These are phyloP conservation scores for Megastigmus dorsalis DNA, from an alignment of 2,888 invertebrate species.

Conservation along the genomic window DNA sequence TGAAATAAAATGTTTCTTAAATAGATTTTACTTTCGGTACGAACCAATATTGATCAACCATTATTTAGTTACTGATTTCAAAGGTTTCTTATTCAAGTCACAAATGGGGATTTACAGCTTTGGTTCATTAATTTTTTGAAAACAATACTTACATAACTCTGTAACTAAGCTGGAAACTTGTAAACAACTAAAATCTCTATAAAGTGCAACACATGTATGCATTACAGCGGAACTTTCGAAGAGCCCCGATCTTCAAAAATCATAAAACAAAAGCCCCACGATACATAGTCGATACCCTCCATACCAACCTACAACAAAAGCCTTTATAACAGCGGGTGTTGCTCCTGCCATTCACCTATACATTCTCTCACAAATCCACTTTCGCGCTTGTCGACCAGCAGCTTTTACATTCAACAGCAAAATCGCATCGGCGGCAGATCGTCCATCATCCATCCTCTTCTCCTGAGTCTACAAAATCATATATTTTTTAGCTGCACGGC, in stretches of 20 bases:
- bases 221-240: too few species aligned
- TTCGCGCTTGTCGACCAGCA: background rate
- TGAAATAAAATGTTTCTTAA: too few species aligned
- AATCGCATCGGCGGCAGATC: background rate
- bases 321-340: background rate
- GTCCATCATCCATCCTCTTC: too few species aligned
- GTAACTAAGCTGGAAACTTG: background rate
- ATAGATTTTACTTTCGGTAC: too few species aligned
- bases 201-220: too few species aligned
- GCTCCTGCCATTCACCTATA: background rate
- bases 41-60: too few species aligned
- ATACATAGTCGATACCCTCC: background rate
- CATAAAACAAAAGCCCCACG: background rate
- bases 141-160: background rate
- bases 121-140: too few species aligned
- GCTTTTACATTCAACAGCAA: slow-evolving; percentile 1
- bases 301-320: background rate
- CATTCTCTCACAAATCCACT: background rate
- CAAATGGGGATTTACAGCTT: too few species aligned
- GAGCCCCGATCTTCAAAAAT: background rate
- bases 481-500: too few species aligned
- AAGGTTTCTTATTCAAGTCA: too few species aligned
- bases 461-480: too few species aligned
- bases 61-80: too few species aligned
- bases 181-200: background rate